Base-by-base conservation (phyloP, 2,888 invertebrate genomes). In the Tanypteryx hageni region DNA sequence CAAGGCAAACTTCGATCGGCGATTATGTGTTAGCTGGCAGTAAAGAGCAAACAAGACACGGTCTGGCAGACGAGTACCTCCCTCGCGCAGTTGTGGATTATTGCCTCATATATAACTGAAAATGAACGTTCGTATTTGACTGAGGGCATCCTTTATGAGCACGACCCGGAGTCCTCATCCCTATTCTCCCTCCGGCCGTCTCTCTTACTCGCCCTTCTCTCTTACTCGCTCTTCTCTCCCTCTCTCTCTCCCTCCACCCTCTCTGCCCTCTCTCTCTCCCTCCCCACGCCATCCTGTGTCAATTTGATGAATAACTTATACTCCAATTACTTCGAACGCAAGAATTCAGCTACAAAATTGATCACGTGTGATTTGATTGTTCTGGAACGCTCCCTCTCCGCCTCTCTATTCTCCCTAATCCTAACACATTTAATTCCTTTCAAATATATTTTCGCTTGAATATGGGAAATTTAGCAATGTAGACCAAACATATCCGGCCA, bases 121-220 rank as follows among this genome's bases (percentile, higher is more conserved):
- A 82, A 31, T 44, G 82, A 31, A 82, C 82, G 16, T 16, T 10
- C 82, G 14, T 82, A 82, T 82, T 44, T 82, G 82, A 82, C 82
- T 82, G 82, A 82, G 82, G 44, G 82, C 82, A 82, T 82, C 82
- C 82, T 82, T 82, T 27, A 82, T 82, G 82, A 82, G 82, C 31
- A 44, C 5, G 44, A 44, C 31, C 14, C 18, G 31, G 82, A 27
- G 44, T 27, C 14, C 64, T 64, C 13, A n/a, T n/a, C 13, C 64
- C 64, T 11, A 18, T 64, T 0, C 64, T 11, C 0, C 64, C n/a
- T 64, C 10, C 64, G 10, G 18, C 18, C 64, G n/a, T 64, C 13
- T 5, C 64, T n/a, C 76, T 11, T 44, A 44, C 44, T 44, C 44
- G n/a, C 44, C 44, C 44, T 44, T 44, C 44, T 44, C 44, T 5